phyloP scores from a whole-genome alignment of 1,140 invertebrate genomes.

The Halotydeus destructor region DNA sequence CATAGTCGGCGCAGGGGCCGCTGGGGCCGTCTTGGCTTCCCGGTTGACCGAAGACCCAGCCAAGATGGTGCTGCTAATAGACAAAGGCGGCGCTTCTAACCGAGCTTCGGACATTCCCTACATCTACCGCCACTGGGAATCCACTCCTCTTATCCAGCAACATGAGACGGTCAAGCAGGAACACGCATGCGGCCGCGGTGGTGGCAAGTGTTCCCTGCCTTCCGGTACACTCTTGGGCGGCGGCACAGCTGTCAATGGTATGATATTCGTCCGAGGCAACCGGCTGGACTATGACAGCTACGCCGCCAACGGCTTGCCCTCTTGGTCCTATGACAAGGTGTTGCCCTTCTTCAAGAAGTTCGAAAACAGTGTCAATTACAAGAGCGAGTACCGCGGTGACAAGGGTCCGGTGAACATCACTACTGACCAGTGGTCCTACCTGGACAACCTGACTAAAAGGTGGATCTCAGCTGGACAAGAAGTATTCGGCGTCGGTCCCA shows the following conservation, averaged over 20 bases:
- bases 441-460: too few species aligned
- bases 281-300: constrained; percentile 67
- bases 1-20: constrained; percentile 17
- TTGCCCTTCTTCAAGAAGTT: constrained; percentile 37
- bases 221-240: constrained; percentile 28
- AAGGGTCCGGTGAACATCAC: constrained; percentile 8
- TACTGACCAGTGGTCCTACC: too few species aligned
- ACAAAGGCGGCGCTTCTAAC: too few species aligned
- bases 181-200: neutral
- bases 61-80: constrained; percentile 35
- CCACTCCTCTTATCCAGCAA: too few species aligned
- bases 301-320: constrained; percentile 55
- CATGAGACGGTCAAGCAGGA: constrained; percentile 41
- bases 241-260: constrained; percentile 58
- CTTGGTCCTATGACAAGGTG: constrained; percentile 65
- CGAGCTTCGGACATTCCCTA: too few species aligned
- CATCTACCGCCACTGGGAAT: too few species aligned
- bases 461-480: too few species aligned
- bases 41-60: constrained; percentile 12
- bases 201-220: constrained; percentile 3
- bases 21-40: constrained; percentile 16
- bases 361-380: constrained; percentile 23
- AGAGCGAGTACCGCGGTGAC: constrained; percentile 12
- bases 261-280: constrained; percentile 70
- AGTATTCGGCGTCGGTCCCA: too few species aligned